These are phyloP conservation scores for Oryzias dopingdopingensis DNA, from an alignment of 2,797 vertebrate species.

Conservation along the genomic window DNA sequence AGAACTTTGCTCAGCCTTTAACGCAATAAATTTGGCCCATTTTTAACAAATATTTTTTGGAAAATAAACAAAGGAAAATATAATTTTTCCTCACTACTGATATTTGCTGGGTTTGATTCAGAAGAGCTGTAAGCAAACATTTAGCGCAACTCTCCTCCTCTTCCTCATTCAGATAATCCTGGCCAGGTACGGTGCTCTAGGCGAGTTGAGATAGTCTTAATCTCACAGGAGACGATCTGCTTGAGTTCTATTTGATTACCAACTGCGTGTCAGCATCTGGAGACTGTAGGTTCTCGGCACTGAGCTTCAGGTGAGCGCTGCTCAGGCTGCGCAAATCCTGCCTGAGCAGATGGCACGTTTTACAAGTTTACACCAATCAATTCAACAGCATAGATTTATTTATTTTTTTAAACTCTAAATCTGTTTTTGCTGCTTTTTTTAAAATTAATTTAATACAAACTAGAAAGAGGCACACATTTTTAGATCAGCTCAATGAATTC, in stretches of 20 bases:
- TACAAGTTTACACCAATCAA: slow-evolving; percentile 12
- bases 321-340: slow-evolving; percentile 17
- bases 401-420: no score
- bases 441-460: no score
- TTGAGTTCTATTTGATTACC: slow-evolving; percentile 26
- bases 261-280: slow-evolving; percentile 36
- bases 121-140: slow-evolving; percentile 16
- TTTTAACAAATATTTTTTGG: slow-evolving; percentile 5
- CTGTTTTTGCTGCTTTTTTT: no score
- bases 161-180: not conserved
- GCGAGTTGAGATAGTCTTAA: slow-evolving; percentile 2
- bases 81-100: slow-evolving; percentile 30
- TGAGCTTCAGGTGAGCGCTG: slow-evolving; percentile 39
- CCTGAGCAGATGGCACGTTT: slow-evolving; percentile 4
- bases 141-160: not conserved
- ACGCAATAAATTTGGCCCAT: not conserved
- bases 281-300: slow-evolving; percentile 16
- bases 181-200: slow-evolving; percentile 3
- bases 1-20: not conserved
- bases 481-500: no score
- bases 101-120: slow-evolving; percentile 12
- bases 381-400: not conserved
- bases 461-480: no score
- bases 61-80: not conserved
- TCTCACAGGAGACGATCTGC: slow-evolving; percentile 3